Evolutionary conservation across 2,113 vertebrate species (phyloP), one percentile per base, ranked within the genome.

Genomic region (Nematolebias whitei): DNA sequence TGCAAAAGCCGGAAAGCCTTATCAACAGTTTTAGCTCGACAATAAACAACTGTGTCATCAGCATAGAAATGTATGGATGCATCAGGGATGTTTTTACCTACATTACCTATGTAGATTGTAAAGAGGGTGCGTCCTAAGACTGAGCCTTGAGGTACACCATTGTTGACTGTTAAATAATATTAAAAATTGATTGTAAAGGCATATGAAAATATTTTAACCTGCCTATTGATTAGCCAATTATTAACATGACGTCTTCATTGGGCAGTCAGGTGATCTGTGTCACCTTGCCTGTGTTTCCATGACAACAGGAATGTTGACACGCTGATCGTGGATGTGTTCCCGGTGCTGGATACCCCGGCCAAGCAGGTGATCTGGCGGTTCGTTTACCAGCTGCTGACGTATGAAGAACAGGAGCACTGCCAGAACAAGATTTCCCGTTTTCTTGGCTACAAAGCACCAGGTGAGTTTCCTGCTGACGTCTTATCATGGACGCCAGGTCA

Each of bases 281-380:
- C 58, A 57, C 39, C 14, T 74, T 63, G 48, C 59, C 41, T 77
- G 12, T 63, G 64, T 63, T 84, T 61, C 50, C 58, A 50, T 72
- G 61, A 52, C 23, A 38, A 69, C 90, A 99, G 98, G 91, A 99
- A 94, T 69, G 96, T 99, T 9, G 97, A 99, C 90, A 98, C 97
- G 3, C 92, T 99, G 76, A 98, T 99, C 18, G 96, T 99, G 72
- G 96, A 98, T 2, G 90, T 96, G 62, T 99, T 96, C 84, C 96
- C 96, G 0, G 94, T 98, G 85, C 88, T 99, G 89, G 96, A 99
- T 89, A 98, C 98, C 1, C 97, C 98, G 0, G 95, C 95, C 91
- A 99, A 98, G 87, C 98, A 99, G 90, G 92, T 98, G 78, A 95
- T 99, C 63, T 99, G 98, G 98, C 97, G 98, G 88, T 99, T 99